Conservation (phyloP, 2,113 vertebrate genomes). For the Bubo blakistoni region DNA sequence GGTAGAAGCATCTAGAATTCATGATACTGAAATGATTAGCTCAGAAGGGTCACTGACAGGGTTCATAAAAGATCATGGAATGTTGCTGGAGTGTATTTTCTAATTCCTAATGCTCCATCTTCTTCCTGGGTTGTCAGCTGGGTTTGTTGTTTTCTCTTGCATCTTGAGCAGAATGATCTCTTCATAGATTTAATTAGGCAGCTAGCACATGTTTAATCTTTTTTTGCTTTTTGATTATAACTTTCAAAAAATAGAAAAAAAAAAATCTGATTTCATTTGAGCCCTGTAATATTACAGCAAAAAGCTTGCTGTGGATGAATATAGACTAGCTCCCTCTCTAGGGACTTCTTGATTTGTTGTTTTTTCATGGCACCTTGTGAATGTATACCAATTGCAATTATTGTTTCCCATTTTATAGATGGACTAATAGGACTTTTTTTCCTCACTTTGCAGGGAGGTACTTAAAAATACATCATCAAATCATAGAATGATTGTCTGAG, state of each 20-base stretch:
- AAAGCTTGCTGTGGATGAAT: background rate
- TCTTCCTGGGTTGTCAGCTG: conserved; percentile 7
- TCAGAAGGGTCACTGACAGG: background rate
- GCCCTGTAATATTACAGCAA: background rate
- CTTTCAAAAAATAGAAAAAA: background rate
- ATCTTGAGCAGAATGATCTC: conserved; percentile 28
- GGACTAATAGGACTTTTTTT: background rate
- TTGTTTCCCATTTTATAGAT: background rate
- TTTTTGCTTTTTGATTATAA: conserved; percentile 24
- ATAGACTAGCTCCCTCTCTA: background rate
- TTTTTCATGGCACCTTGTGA: background rate
- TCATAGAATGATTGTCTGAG: background rate
- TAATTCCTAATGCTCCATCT: background rate
- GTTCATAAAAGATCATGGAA: background rate
- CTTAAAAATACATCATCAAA: background rate
- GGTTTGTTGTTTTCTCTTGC: conserved; percentile 8
- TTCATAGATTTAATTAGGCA: conserved; percentile 31
- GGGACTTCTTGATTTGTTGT: background rate
- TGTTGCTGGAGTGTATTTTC: background rate
- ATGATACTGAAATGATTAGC: background rate
- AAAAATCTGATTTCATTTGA: background rate
- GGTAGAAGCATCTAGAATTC: background rate
- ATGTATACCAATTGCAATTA: background rate
- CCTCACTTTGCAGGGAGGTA: background rate
- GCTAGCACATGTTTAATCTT: conserved; percentile 16